A percentile compares a stretch with the other conserved stretches of the same genome.
Conservation (phyloP, 2,797 vertebrate genomes). For the Microcaecilia unicolor region DNA sequence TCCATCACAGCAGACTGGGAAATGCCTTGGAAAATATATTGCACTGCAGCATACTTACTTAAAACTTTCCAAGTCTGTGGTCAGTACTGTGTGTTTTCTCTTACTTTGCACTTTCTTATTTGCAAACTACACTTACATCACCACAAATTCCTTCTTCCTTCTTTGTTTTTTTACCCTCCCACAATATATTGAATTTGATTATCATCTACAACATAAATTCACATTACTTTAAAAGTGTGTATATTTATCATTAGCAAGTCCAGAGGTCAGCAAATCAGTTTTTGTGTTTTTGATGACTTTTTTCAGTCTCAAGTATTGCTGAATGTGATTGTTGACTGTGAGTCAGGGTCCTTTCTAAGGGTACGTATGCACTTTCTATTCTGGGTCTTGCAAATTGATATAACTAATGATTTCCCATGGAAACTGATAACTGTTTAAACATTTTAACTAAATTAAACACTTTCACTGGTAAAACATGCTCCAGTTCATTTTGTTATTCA, state of each 20-base stretch:
- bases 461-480: slow-evolving; percentile 66
- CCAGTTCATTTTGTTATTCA: no score
- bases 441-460: slow-evolving; percentile 71
- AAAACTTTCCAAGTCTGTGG: slow-evolving; percentile 50
- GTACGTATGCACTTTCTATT: slow-evolving; percentile 59
- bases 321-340: slow-evolving; percentile 54
- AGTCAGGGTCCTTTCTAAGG: slow-evolving; percentile 59
- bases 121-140: slow-evolving; percentile 16
- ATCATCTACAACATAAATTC: slow-evolving; percentile 14
- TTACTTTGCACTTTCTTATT: slow-evolving; percentile 15
- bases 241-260: slow-evolving; percentile 19
- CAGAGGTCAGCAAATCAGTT: slow-evolving; percentile 25
- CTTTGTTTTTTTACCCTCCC: background rate
- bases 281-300: slow-evolving; percentile 26
- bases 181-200: slow-evolving; percentile 15
- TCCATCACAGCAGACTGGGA: background rate
- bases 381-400: slow-evolving; percentile 61
- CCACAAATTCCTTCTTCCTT: background rate
- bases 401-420: slow-evolving; percentile 74
- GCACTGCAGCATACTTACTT: slow-evolving; percentile 26
- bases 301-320: no score
- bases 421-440: slow-evolving; percentile 69
- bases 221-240: slow-evolving; percentile 26
- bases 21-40: slow-evolving; percentile 37
- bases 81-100: slow-evolving; percentile 27